Conservation (phyloP, 2,113 vertebrate species). For the Telmatochromis sp. region DNA sequence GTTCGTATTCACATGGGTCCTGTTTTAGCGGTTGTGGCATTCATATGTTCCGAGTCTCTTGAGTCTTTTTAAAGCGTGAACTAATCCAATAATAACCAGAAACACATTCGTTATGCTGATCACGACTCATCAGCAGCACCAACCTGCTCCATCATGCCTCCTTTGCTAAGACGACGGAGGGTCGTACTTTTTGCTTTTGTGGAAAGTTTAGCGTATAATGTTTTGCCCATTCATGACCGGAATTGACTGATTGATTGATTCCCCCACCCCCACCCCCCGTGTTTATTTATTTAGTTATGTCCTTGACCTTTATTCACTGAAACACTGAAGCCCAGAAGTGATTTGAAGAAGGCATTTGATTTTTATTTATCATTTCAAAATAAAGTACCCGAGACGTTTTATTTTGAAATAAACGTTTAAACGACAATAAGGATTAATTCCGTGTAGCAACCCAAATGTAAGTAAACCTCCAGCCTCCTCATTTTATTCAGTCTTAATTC, state of each 20-base stretch:
- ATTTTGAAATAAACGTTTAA: not conserved
- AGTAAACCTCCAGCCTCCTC: not conserved
- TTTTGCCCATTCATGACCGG: not conserved
- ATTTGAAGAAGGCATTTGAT: not conserved
- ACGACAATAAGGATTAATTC: not conserved
- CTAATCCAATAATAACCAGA: slow-evolving; percentile 8
- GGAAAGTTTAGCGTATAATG: not conserved
- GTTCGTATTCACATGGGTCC: not conserved
- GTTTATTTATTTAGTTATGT: not conserved
- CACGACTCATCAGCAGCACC: not conserved
- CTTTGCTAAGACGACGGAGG: not conserved
- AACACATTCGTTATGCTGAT: not conserved
- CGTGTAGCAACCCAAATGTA: not conserved
- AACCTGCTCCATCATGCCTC: not conserved
- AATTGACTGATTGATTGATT: not conserved
- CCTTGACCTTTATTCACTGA: not conserved
- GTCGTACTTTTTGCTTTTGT: not conserved
- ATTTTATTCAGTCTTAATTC: not conserved
- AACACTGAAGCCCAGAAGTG: not conserved
- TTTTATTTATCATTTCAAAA: not conserved
- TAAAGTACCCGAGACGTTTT: not conserved
- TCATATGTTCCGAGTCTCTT: not conserved
- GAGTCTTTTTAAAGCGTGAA: not conserved
- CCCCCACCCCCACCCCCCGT: fast-evolving
- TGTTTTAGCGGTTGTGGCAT: not conserved